phyloP scores from a whole-genome alignment of 2,797 vertebrate genomes.

The Acrossocheilus fasciatus region DNA sequence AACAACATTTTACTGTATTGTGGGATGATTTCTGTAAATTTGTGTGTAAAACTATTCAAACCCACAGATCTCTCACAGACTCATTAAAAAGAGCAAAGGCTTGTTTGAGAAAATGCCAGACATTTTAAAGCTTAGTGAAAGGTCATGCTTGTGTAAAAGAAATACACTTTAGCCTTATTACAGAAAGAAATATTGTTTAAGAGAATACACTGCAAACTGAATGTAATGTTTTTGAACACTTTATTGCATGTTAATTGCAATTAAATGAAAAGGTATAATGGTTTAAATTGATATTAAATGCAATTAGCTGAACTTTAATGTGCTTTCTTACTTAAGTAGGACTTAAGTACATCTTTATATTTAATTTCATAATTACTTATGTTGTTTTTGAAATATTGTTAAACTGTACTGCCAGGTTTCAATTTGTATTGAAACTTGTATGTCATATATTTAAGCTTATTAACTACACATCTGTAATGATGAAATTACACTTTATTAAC shows the following conservation, averaged over 20 bases:
- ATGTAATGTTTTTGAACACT: neutral
- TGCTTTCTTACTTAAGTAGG: neutral
- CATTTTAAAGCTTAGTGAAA: constrained; percentile 10
- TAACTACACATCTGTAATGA: neutral
- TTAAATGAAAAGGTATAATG: too few relatives aligned
- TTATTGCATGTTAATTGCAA: neutral
- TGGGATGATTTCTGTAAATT: neutral
- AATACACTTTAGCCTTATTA: neutral
- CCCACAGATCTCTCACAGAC: neutral
- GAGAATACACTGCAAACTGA: neutral
- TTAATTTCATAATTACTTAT: neutral
- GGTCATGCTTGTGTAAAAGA: neutral
- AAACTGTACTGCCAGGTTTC: neutral
- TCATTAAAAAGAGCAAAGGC: neutral
- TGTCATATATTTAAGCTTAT: neutral
- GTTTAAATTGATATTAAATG: neutral
- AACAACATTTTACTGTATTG: constrained; percentile 1
- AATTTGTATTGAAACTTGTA: neutral
- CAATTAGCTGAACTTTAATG: neutral
- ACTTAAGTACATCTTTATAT: neutral
- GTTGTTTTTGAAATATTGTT: neutral
- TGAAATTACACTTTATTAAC: neutral
- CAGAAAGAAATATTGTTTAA: neutral
- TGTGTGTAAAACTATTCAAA: neutral
- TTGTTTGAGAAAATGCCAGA: constrained; percentile 12